Conservation (phyloP, 2,888 invertebrate species). For the Agriopis marginaria region DNA sequence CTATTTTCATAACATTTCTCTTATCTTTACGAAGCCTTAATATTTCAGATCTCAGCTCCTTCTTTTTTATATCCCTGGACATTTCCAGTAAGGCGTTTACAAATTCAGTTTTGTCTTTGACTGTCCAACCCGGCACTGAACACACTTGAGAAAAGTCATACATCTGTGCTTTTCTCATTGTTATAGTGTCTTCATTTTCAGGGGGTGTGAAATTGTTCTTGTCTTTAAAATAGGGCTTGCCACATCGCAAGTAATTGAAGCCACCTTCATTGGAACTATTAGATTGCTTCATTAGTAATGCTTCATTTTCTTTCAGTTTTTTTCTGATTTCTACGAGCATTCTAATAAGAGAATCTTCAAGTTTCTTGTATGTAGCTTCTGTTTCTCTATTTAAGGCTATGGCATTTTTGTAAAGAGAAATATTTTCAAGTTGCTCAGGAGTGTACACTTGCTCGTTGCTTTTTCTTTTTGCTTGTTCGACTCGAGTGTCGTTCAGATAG, state of each 20-base stretch:
- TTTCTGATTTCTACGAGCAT: constrained; percentile 68
- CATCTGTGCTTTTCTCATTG: constrained; percentile 68
- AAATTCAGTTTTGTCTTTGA: constrained; percentile 85
- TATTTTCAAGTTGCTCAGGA: constrained; percentile 29
- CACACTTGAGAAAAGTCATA: constrained; percentile 79
- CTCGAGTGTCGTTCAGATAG: constrained; percentile 7
- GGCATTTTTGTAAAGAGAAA: constrained; percentile 59
- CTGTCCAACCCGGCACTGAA: constrained; percentile 83
- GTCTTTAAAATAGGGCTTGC: constrained; percentile 90
- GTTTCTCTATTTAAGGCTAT: constrained; percentile 71
- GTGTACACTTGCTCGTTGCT: neutral
- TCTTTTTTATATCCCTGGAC: constrained; percentile 57
- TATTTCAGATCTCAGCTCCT: constrained; percentile 57
- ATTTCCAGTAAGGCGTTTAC: constrained; percentile 77
- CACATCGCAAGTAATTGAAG: constrained; percentile 72
- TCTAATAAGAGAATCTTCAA: constrained; percentile 63
- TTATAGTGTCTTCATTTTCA: constrained; percentile 87
- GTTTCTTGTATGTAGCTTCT: constrained; percentile 63
- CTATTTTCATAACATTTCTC: constrained; percentile 48
- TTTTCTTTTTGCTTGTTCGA: constrained; percentile 1
- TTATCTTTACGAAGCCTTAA: constrained; percentile 50
- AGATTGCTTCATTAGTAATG: constrained; percentile 7
- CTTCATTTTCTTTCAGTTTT: constrained; percentile 57
- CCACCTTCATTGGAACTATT: constrained; percentile 34
- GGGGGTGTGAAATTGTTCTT: constrained; percentile 78